Conservation (phyloP, 2,797 vertebrate species). For the Phoxinus dragarum region DNA sequence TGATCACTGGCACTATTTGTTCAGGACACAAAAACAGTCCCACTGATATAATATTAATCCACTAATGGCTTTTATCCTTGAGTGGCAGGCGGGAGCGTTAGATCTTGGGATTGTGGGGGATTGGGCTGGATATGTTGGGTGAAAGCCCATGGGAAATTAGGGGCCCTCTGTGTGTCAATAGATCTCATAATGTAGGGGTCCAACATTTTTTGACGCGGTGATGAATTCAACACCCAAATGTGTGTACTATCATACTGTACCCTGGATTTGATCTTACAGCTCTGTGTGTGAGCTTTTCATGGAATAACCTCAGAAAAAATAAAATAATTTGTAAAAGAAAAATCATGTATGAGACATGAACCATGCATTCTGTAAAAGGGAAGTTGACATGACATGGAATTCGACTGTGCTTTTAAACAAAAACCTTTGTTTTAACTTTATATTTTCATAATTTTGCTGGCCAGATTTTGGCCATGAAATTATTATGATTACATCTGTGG, state of each 20-base stretch:
- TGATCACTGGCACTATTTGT: conserved; percentile 68
- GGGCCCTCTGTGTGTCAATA: conserved; percentile 30
- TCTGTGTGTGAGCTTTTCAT: neutral
- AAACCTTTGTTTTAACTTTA: neutral
- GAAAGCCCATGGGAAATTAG: conserved; percentile 50
- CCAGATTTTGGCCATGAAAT: neutral
- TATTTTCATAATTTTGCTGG: neutral
- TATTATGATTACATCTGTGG: neutral
- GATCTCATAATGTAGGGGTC: conserved; percentile 21
- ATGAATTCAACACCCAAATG: neutral
- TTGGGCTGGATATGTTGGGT: neutral
- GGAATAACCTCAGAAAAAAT: neutral
- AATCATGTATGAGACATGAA: neutral
- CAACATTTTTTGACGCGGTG: neutral
- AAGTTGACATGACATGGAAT: neutral
- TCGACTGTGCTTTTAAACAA: neutral
- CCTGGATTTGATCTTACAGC: neutral
- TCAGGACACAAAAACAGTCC: conserved; percentile 63
- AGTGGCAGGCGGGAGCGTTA: conserved; percentile 51
- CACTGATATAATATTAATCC: conserved; percentile 75
- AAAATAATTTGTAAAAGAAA: neutral
- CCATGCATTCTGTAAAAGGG: neutral
- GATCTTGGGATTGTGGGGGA: conserved; percentile 55
- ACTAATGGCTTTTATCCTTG: conserved; percentile 68
- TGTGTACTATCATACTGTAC: neutral